Evolutionary conservation across 2,113 vertebrate genomes (phyloP), one percentile per base, ranked within the genome.

Genomic region (Zosterops lateralis): DNA sequence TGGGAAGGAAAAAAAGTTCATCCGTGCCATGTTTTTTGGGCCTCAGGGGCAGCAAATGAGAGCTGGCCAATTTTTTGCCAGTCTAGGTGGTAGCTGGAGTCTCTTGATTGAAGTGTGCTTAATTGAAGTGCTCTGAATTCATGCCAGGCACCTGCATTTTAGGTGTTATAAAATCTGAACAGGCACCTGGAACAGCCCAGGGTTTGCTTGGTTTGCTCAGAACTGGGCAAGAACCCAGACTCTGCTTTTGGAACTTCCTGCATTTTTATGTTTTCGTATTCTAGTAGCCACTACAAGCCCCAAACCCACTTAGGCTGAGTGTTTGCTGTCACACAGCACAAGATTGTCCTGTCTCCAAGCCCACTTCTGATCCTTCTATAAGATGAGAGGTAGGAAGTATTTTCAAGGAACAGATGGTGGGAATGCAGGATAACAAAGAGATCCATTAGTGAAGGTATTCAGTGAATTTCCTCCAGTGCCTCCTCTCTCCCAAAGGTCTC

Each of bases 111-210:
- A 91, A 84, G 31, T 75, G n/a, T 56, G n/a, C 45, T 89, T 82
- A 53, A 58, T n/a, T 82, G 87, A 82, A 82, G 50, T 79, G n/a
- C 17, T 53, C 58, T 85, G 71, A 73, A 54, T 73, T 80, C n/a
- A 6, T 56, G 85, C 88, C 88, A 94, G 67, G 25, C 87, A 96
- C 71, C 90, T 95, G 96, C 87, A 66, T 93, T 96, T 95, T 70
- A 83, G 96, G 82, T 73, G 67, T 66, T 73, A 32, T 25, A 73
- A 76, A 83, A 61, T 34, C 71, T 32, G 75, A 54, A 16, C 4
- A 58, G 61, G 70, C 56, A 58, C 48, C 53, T 78, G 81, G 64
- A 77, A 31, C 73, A 53, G 34, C 64, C 71, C 3, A 7, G 36
- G 42, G 18, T 68, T 68, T 68, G 14, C 58, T 79, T 53, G 51